Evolutionary conservation across 2,888 invertebrate genomes (phyloP).

Genomic region (Nudaria mundana): DNA sequence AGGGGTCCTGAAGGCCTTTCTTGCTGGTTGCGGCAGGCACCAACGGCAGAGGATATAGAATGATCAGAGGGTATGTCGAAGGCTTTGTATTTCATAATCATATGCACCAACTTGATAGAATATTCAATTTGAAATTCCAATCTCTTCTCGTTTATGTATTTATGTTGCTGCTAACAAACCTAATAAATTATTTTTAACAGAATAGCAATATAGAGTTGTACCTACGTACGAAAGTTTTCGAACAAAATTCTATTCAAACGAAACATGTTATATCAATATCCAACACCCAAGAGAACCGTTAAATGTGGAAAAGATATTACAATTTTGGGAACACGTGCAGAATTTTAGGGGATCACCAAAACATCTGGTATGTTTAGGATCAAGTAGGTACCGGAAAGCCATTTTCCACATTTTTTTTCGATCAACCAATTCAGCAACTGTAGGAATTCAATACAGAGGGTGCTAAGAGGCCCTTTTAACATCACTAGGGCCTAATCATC

Average conservation of each 20-base stretch:
- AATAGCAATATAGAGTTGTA: no score
- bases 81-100: conserved; percentile 56
- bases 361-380: conserved; percentile 12
- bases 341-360: conserved; percentile 5
- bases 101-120: conserved; percentile 50
- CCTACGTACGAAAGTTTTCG: no score
- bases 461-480: no score
- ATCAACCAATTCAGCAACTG: no score
- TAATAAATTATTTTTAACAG: no score
- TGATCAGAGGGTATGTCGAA: conserved; percentile 44
- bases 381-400: no score
- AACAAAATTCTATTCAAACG: no score
- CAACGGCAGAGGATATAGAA: conserved; percentile 42
- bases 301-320: conserved; percentile 5
- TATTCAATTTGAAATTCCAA: conserved; percentile 7
- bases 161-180: no score
- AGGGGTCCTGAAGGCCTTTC: conserved; percentile 40
- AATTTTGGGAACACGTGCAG: conserved; percentile 1
- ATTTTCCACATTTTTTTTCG: no score
- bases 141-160: no score
- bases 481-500: no score
- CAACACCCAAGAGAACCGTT: conserved; percentile 5
- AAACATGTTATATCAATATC: conserved; percentile 7
- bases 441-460: no score
- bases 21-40: conserved; percentile 39